A percentile compares a stretch with the other conserved stretches of the same genome.
Conservation (phyloP, 2,113 vertebrate species). For the Geothlypis trichas region DNA sequence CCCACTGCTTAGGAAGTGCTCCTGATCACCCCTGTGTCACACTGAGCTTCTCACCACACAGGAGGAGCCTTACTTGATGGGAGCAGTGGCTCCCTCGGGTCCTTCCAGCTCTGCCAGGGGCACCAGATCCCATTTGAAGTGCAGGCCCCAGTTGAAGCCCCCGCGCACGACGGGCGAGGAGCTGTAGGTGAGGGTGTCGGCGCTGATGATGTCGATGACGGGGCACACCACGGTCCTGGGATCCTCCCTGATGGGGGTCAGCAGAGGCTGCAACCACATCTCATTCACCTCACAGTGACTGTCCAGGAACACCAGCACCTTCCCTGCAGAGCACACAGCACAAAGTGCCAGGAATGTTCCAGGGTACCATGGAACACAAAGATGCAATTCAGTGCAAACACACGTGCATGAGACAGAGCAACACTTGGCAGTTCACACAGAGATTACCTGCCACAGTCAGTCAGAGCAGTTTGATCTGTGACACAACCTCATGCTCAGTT, state of each 20-base stretch:
- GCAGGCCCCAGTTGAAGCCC: slow-evolving; percentile 99
- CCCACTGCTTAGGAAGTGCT: neutral
- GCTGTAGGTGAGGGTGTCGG: slow-evolving; percentile 91
- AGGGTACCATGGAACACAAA: neutral
- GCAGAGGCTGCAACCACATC: slow-evolving; percentile 89
- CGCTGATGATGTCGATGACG: slow-evolving; percentile 96
- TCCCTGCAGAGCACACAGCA: slow-evolving; percentile 72
- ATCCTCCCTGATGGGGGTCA: slow-evolving; percentile 80
- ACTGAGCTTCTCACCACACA: neutral
- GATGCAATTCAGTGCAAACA: fast-evolving
- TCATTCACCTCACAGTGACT: slow-evolving; percentile 97
- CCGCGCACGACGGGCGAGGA: slow-evolving; percentile 93
- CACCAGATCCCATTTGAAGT: slow-evolving; percentile 98
- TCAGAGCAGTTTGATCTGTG: neutral
- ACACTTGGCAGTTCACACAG: neutral
- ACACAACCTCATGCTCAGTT: neutral
- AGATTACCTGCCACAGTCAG: neutral
- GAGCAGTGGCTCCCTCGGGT: slow-evolving; percentile 77
- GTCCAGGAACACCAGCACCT: slow-evolving; percentile 94
- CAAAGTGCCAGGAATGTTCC: neutral
- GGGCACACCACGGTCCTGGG: slow-evolving; percentile 88
- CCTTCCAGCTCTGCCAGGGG: slow-evolving; percentile 84
- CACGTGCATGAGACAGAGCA: neutral
- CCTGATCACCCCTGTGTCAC: neutral
- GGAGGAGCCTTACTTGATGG: slow-evolving; percentile 82